These are phyloP conservation scores for Schizotus pectinicornis DNA, from an alignment of 2,888 invertebrate species.

Conservation along the genomic window DNA sequence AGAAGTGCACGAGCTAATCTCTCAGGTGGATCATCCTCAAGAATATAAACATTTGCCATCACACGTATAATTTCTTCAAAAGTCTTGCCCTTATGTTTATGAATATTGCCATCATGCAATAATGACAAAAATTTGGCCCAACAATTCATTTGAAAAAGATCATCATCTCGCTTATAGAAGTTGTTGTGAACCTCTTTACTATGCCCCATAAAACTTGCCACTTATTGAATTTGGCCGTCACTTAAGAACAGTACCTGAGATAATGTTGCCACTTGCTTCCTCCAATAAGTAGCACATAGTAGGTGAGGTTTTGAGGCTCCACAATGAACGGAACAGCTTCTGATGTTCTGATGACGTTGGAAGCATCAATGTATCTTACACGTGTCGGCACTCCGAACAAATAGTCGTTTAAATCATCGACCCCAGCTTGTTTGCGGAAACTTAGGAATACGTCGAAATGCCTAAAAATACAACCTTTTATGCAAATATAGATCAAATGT, in stretches of 20 bases:
- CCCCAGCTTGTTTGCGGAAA: no score
- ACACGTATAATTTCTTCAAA: background rate
- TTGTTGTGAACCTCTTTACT: background rate
- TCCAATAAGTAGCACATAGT: background rate
- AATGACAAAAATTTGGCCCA: background rate
- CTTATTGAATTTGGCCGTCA: background rate
- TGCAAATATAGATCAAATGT: no score
- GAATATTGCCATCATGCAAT: background rate
- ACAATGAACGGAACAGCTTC: no score
- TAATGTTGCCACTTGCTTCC: conserved; percentile 1
- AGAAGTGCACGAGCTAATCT: no score
- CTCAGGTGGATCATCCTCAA: background rate
- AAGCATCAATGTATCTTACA: no score
- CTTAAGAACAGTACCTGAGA: background rate
- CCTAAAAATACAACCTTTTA: no score
- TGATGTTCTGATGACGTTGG: no score
- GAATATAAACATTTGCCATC: background rate
- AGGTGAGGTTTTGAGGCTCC: no score
- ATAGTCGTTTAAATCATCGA: no score
- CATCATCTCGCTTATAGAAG: background rate
- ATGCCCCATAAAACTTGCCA: background rate
- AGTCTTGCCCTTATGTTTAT: background rate
- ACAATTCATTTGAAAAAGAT: background rate
- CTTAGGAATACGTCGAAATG: no score
- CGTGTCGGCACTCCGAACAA: no score